Evolutionary conservation across 1,140 invertebrate species (phyloP).

Genomic region (Chlorops oryzae): DNA sequence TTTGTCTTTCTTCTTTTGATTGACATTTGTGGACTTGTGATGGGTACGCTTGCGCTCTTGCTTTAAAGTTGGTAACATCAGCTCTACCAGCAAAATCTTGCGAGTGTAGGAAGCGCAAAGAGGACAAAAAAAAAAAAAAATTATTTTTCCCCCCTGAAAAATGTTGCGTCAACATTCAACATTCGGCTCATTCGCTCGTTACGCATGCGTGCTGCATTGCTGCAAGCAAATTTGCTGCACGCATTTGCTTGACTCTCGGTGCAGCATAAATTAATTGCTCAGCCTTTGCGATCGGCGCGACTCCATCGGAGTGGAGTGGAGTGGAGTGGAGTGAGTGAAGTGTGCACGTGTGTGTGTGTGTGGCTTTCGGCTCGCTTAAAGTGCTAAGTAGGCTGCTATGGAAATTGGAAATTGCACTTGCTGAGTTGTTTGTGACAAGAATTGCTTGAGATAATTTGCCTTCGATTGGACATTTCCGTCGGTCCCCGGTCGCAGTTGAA

Average conservation of each 20-base stretch:
- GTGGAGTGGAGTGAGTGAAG: too few species aligned
- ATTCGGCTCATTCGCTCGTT: neutral
- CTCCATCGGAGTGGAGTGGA: too few species aligned
- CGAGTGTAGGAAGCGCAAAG: slow-evolving; percentile 3
- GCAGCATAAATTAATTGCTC: neutral
- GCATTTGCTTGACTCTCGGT: slow-evolving; percentile 3
- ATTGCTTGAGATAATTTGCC: neutral
- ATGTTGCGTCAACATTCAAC: slow-evolving; percentile 4
- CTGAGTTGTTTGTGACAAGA: neutral
- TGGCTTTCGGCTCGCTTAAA: too few species aligned
- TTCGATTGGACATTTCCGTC: too few species aligned
- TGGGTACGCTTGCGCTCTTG: slow-evolving; percentile 13
- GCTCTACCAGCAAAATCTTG: neutral
- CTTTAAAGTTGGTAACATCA: neutral
- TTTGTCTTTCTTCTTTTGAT: too few species aligned
- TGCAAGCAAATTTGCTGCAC: slow-evolving; percentile 19
- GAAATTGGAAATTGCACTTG: too few species aligned
- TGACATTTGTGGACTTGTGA: slow-evolving; percentile 20
- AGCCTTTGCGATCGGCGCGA: neutral
- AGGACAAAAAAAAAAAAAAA: slow-evolving; percentile 5
- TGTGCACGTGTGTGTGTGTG: too few species aligned
- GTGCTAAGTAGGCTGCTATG: too few species aligned
- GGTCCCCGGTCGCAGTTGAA: too few species aligned
- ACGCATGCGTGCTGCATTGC: neutral
- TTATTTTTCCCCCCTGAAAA: slow-evolving; percentile 1